Evolutionary conservation across 2,888 invertebrate genomes (phyloP).

Genomic region (Cacoxenus indagator): DNA sequence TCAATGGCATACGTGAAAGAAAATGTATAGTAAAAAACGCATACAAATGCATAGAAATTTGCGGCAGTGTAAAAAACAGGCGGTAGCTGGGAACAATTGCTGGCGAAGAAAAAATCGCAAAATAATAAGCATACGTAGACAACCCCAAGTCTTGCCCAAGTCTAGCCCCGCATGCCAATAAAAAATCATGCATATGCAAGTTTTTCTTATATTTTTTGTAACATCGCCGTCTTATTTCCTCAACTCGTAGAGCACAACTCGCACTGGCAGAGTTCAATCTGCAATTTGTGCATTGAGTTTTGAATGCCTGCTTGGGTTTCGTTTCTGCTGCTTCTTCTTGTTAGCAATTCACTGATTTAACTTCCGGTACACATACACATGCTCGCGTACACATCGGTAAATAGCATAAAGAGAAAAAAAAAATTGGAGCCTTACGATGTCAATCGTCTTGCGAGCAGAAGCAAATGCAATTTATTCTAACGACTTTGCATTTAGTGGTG

Average conservation of each 20-base stretch:
- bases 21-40: neutral
- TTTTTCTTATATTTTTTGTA: neutral
- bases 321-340: neutral
- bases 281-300: conserved; percentile 20
- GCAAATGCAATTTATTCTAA: conserved; percentile 15
- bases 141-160: neutral
- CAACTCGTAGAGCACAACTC: neutral
- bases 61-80: neutral
- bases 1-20: conserved; percentile 48
- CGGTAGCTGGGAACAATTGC: neutral
- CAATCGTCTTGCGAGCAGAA: neutral
- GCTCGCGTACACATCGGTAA: neutral
- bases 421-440: neutral
- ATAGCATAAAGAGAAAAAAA: neutral
- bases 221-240: neutral
- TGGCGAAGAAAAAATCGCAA: neutral
- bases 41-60: neutral
- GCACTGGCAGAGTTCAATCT: conserved; percentile 12
- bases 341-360: conserved; percentile 18
- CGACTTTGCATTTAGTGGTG: conserved; percentile 6
- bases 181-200: conserved; percentile 17
- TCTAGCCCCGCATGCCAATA: neutral
- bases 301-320: neutral
- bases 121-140: conserved; percentile 17
- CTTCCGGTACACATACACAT: neutral